Evolutionary conservation across 2,888 invertebrate genomes (phyloP), one percentile per base, ranked within the genome.

Genomic region (Bursaphelenchus okinawaensis): DNA sequence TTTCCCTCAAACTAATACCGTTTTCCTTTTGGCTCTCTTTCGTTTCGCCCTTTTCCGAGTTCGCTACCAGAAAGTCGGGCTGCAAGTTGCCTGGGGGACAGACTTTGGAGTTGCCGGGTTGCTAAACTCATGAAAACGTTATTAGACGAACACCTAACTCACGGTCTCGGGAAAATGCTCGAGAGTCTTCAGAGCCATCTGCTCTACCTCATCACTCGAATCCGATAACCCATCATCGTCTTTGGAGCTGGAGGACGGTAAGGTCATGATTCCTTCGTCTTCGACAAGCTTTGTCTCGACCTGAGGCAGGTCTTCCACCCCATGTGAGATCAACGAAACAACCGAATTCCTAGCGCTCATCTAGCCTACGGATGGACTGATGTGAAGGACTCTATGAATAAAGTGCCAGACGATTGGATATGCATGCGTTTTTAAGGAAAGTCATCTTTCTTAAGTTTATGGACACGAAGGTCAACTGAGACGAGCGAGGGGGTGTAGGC

Each of bases 181-280:
- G 22, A 78, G 60, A n/a, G 78, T 76, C 62, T 71, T 67, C 51
- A 68, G 71, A 0, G 78, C 78, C 68, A 76, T 72, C n/a, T 69
- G 72, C 62, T 78, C 78, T 16, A 76, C 70, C 63, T 78, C 78
- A 66, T 76, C 76, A 16, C 73, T 73, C 52, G 70, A 71, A n/a
- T 75, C 74, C 7, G 74, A 74, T 52, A 78, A 65, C 20, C 75
- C 65, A 54, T 78, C 78, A 55, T 77, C 77, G 57, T 78, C 76
- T 29, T 74, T 76, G 27, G 72, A 72, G 7, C 72, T 71, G 0
- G 72, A 75, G 8, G 73, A 71, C 8, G 76, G 73, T 4, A 77
- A 63, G 12, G 40, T 40, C 74, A 76, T 75, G n/a, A 75, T 73
- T 24, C 78, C 78, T 67, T 76, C 75, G 58, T 71, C 61, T 28